phyloP scores from a whole-genome alignment of 1,140 invertebrate species.

The Anastrepha obliqua region DNA sequence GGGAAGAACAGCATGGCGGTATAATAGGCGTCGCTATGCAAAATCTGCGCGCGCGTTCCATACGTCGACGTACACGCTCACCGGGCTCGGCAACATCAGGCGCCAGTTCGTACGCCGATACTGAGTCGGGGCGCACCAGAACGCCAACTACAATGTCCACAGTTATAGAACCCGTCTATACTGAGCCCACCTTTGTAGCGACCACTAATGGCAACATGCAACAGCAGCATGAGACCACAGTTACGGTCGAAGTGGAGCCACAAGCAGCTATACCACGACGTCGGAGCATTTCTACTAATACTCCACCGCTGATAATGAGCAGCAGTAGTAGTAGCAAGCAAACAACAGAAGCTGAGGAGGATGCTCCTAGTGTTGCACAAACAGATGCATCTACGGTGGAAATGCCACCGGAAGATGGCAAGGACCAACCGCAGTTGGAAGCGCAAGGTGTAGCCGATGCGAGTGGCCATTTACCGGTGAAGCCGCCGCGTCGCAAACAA shows the following conservation, averaged over 20 bases:
- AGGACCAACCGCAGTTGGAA: not conserved
- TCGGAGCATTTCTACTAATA: constrained; percentile 69
- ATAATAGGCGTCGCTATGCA: constrained; percentile 70
- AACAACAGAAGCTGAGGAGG: not conserved
- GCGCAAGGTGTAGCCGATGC: constrained; percentile 2
- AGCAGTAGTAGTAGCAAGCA: not conserved
- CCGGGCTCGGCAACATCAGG: constrained; percentile 56
- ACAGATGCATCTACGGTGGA: not conserved
- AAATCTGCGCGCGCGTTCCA: constrained; percentile 69
- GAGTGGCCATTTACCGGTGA: constrained; percentile 61
- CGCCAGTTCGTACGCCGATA: constrained; percentile 14
- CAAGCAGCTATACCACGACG: not conserved
- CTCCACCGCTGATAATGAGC: constrained; percentile 64
- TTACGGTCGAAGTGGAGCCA: constrained; percentile 22
- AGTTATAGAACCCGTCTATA: constrained; percentile 65
- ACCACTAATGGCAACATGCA: not conserved
- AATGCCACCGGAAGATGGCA: not conserved
- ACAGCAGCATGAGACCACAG: not conserved
- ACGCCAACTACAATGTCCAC: not conserved
- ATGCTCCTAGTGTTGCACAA: not conserved
- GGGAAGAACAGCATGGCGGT: constrained; percentile 70
- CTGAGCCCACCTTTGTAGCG: constrained; percentile 60
- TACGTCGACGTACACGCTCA: constrained; percentile 62
- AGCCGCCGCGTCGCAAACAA: constrained; percentile 67
- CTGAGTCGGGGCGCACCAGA: not conserved